phyloP scores from a whole-genome alignment of 2,888 invertebrate genomes.

The Dendrolimus houi region DNA sequence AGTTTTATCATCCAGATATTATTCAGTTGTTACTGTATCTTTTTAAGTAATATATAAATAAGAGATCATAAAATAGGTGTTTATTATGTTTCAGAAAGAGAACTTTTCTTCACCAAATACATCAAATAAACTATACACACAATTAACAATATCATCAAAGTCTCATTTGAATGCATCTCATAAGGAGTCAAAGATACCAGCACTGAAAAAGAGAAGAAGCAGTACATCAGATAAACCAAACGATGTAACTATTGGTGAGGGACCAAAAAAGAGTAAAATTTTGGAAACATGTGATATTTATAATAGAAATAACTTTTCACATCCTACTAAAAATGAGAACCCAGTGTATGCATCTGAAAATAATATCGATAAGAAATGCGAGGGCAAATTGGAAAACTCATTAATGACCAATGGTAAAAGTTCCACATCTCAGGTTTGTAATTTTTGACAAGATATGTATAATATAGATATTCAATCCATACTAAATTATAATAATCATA shows the following conservation, averaged over 20 bases:
- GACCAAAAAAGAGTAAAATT: slow-evolving; percentile 52
- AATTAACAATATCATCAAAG: slow-evolving; percentile 64
- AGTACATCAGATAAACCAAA: slow-evolving; percentile 68
- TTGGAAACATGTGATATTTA: slow-evolving; percentile 58
- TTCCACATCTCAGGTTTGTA: slow-evolving; percentile 38
- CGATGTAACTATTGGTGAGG: slow-evolving; percentile 48
- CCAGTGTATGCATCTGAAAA: slow-evolving; percentile 39
- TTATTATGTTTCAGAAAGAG: slow-evolving; percentile 51
- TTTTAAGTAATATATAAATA: too few relatives aligned
- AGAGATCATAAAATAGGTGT: too few relatives aligned
- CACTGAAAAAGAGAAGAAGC: slow-evolving; percentile 60
- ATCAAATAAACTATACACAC: slow-evolving; percentile 64
- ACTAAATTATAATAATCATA: too few relatives aligned
- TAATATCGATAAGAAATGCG: slow-evolving; percentile 52
- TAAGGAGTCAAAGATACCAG: slow-evolving; percentile 58
- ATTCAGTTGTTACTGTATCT: too few relatives aligned
- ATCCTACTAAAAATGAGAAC: slow-evolving; percentile 44
- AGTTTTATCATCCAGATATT: too few relatives aligned
- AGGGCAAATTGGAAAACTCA: slow-evolving; percentile 38
- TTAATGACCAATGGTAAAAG: slow-evolving; percentile 55
- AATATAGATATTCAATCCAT: too few relatives aligned
- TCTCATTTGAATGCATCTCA: slow-evolving; percentile 37
- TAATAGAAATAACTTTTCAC: slow-evolving; percentile 45
- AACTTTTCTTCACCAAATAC: slow-evolving; percentile 52
- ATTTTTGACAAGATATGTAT: slow-evolving; percentile 1